A percentile compares a stretch with the other conserved stretches of the same genome.
phyloP scores from a whole-genome alignment of 92 coral and sea anemone genomes.

The Phenganax subtilis region DNA sequence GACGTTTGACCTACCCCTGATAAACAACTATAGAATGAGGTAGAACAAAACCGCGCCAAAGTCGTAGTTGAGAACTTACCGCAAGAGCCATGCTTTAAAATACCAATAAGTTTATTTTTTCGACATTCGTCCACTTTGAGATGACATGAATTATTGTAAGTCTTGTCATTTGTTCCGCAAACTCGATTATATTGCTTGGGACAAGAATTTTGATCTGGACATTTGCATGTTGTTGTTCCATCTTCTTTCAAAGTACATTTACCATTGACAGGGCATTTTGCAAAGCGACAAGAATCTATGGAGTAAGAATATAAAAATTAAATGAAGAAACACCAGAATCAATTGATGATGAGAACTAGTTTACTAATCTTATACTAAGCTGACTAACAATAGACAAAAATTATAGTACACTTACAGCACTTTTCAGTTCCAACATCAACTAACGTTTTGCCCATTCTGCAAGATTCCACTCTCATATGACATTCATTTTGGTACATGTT shows the following conservation, averaged over 20 bases:
- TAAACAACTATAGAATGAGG: not conserved
- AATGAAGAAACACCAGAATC: not conserved
- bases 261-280: constrained; percentile 25
- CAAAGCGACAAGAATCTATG: constrained; percentile 16
- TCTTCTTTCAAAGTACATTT: constrained; percentile 12
- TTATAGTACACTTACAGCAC: constrained; percentile 20
- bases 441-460: constrained; percentile 46
- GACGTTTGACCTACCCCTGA: too few relatives aligned
- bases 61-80: constrained; percentile 45
- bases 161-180: constrained; percentile 75
- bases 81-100: constrained; percentile 66
- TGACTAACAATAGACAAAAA: not conserved
- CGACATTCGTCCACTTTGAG: constrained; percentile 73
- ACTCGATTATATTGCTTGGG: constrained; percentile 64
- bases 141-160: constrained; percentile 70
- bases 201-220: constrained; percentile 58
- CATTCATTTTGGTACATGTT: constrained; percentile 62
- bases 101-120: constrained; percentile 47
- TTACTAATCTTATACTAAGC: not conserved
- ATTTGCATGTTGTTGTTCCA: constrained; percentile 32
- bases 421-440: constrained; percentile 36
- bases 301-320: not conserved
- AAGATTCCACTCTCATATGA: constrained; percentile 66
- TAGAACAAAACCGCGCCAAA: not conserved
- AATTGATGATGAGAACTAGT: too few relatives aligned